A percentile compares a stretch with the other conserved stretches of the same genome.
Conservation (phyloP, 2,888 invertebrate species). For the Drosophila nr. perissopoda region DNA sequence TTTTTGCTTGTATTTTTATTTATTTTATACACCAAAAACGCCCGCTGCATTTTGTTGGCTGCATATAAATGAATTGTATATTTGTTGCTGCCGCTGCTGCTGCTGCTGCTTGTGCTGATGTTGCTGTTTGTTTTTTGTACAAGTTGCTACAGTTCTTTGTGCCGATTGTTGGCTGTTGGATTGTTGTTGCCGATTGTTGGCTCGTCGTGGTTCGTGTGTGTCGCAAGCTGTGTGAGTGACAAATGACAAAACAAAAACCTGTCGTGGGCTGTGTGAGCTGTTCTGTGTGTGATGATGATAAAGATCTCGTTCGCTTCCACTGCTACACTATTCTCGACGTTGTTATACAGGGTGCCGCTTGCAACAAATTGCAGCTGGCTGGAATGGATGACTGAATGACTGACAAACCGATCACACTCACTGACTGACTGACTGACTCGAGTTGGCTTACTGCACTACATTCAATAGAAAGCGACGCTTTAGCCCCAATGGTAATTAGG, state of each 20-base stretch:
- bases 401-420: slow-evolving; percentile 6
- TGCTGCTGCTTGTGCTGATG: slow-evolving; percentile 15
- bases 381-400: slow-evolving; percentile 23
- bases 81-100: slow-evolving; percentile 21
- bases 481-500: slow-evolving; percentile 58
- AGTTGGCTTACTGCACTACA: slow-evolving; percentile 71
- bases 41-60: slow-evolving; percentile 77
- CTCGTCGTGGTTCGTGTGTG: slow-evolving; percentile 69
- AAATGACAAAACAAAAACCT: slow-evolving; percentile 85
- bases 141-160: slow-evolving; percentile 77
- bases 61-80: slow-evolving; percentile 79
- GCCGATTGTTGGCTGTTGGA: slow-evolving; percentile 42
- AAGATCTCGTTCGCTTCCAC: slow-evolving; percentile 66
- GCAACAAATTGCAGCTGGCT: slow-evolving; percentile 74
- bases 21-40: slow-evolving; percentile 75
- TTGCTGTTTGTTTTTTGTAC: slow-evolving; percentile 38
- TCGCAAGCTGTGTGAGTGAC: slow-evolving; percentile 84
- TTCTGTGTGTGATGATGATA: slow-evolving; percentile 65
- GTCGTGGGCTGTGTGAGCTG: slow-evolving; percentile 81
- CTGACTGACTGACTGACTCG: slow-evolving; percentile 16
- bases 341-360: slow-evolving; percentile 72
- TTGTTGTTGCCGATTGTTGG: slow-evolving; percentile 38
- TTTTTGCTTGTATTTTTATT: slow-evolving; percentile 56
- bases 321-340: slow-evolving; percentile 16
- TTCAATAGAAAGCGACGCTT: slow-evolving; percentile 65